phyloP scores from a whole-genome alignment of 30 jellyfish, hydroid and myxozoan genomes.

The Clytia hemisphaerica region DNA sequence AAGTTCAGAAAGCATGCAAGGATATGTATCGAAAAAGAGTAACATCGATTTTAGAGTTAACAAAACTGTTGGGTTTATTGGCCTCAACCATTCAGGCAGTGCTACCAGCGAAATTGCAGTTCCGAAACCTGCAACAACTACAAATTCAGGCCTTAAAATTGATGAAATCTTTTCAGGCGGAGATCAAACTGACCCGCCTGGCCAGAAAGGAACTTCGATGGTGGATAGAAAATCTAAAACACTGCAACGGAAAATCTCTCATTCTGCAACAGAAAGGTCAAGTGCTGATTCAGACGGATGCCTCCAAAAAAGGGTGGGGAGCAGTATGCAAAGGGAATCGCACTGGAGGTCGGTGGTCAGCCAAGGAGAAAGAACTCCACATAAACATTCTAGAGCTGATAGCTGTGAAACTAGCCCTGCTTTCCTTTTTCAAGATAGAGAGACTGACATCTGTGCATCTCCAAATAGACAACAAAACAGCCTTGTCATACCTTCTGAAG shows the following conservation, averaged over 20 bases:
- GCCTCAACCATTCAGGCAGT: slow-evolving; percentile 21
- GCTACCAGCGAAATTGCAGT: not conserved
- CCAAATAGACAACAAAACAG: slow-evolving; percentile 38
- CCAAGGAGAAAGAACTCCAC: slow-evolving; percentile 30
- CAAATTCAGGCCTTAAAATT: not conserved
- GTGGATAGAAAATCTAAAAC: not conserved
- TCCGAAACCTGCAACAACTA: slow-evolving; percentile 1
- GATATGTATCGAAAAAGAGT: no score
- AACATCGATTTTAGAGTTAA: not conserved
- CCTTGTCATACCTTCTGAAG: slow-evolving; percentile 18
- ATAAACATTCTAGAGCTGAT: slow-evolving; percentile 27
- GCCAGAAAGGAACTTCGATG: not conserved
- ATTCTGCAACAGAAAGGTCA: no score
- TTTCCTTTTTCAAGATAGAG: slow-evolving; percentile 8
- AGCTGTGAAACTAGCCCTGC: slow-evolving; percentile 25
- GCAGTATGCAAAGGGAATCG: slow-evolving; percentile 24
- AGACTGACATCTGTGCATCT: slow-evolving; percentile 16
- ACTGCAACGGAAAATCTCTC: not conserved
- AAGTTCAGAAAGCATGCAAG: not conserved
- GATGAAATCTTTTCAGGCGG: not conserved
- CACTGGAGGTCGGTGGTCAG: slow-evolving; percentile 37
- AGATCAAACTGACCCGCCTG: not conserved
- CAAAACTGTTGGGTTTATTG: slow-evolving; percentile 5
- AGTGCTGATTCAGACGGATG: slow-evolving; percentile 13
- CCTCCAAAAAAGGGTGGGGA: slow-evolving; percentile 34